Base-by-base conservation (phyloP, 2,888 invertebrate species). In the Cyclophora albipunctata region DNA sequence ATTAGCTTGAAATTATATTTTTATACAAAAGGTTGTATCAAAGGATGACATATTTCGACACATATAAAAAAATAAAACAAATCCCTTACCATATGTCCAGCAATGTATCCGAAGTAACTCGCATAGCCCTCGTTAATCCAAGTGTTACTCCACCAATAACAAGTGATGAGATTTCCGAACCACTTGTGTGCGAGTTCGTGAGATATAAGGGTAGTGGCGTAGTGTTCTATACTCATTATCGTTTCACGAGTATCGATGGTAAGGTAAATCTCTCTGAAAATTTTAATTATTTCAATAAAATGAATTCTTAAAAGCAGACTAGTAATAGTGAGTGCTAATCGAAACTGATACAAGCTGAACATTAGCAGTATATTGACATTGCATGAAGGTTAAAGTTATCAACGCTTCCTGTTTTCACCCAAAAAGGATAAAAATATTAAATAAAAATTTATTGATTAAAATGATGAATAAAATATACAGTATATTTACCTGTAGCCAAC, bases 51-150 rank as follows among this genome's bases (percentile, higher is more conserved):
- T 20, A 20, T 20, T 20, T 20, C 20, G 20, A 20, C 20, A 20
- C 20, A 20, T 20, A 20, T 2, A 20, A 20, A 20, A 20, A 20
- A 20, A 20, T 20, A 20, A 20, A 20, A 20, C 20, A 20, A 20
- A 20, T 20, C 20, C 20, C 53, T 63, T 60, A 84, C 86, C 65
- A 69, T 65, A 64, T 83, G 59, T 2, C 81, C 73, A 34, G 89
- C 90, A 43, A 91, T 85, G 61, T 93, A 93, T 59, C 94, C 92
- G 50, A 93, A 92, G 66, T 91, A 92, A 52, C 90, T 91, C 1
- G 94, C 94, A 62, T 93, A 94, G 0, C 92, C 94, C 71, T 94
- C 94, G 64, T 93, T 94, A 20, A 94, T 84, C 93, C 94, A 94
- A 1, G 92, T 88, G 53, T 90, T 91, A 33, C 90, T 89, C 95